phyloP scores from a whole-genome alignment of 2,888 invertebrate species.

The Erebia aethiops region DNA sequence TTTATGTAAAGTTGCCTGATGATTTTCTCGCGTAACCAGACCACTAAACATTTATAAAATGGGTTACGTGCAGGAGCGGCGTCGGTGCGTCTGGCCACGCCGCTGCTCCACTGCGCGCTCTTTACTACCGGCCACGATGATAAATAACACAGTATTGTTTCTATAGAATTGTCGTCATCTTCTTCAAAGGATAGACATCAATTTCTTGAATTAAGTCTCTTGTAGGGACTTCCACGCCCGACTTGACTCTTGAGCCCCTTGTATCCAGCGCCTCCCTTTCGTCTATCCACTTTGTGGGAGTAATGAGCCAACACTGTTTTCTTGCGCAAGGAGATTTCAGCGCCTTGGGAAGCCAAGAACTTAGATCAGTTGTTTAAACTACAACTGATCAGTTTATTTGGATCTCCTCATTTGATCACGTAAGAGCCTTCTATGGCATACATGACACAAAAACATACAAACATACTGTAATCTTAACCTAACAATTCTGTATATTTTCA shows the following conservation, averaged over 20 bases:
- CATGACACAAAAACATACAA: constrained; percentile 16
- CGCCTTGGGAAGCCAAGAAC: too few relatives aligned
- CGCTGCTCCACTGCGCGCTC: constrained; percentile 34
- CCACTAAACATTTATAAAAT: constrained; percentile 35
- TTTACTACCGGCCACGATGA: constrained; percentile 24
- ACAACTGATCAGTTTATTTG: too few relatives aligned
- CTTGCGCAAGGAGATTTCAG: too few relatives aligned
- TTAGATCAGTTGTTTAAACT: too few relatives aligned
- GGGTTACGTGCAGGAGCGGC: constrained; percentile 47
- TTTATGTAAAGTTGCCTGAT: constrained; percentile 9
- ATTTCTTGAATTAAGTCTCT: too few relatives aligned
- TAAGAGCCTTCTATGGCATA: constrained; percentile 3
- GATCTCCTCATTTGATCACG: too few relatives aligned
- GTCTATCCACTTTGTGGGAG: too few relatives aligned
- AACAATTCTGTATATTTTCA: constrained; percentile 15
- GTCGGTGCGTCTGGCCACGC: constrained; percentile 60
- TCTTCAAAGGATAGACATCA: too few relatives aligned
- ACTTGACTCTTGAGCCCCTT: too few relatives aligned
- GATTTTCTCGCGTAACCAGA: constrained; percentile 26
- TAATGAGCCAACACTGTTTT: too few relatives aligned
- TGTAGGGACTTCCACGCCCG: too few relatives aligned
- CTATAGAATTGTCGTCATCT: background rate
- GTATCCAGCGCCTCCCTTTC: too few relatives aligned
- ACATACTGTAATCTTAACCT: constrained; percentile 21
- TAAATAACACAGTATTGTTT: constrained; percentile 23